A percentile compares a stretch with the other conserved stretches of the same genome.
phyloP scores from a whole-genome alignment of 1,140 invertebrate genomes.

The Anastrepha ludens region DNA sequence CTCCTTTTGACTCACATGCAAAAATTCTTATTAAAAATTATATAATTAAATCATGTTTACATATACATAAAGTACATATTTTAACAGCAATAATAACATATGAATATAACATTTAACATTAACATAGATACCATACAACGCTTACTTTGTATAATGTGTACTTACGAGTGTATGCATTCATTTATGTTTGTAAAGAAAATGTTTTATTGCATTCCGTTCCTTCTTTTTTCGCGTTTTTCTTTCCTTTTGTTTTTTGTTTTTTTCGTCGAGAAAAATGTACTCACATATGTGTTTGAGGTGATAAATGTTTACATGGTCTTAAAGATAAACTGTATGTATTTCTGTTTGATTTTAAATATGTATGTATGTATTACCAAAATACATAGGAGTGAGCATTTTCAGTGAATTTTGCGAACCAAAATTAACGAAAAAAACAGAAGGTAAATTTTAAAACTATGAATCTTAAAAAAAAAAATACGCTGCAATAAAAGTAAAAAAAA shows the following conservation, averaged over 20 bases:
- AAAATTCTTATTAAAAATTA: neutral
- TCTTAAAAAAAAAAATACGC: neutral
- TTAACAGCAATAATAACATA: slow-evolving; percentile 27
- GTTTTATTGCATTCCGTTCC: too few species aligned
- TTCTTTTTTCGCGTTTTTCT: neutral
- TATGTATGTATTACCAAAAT: neutral
- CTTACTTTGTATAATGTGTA: neutral
- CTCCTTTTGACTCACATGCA: neutral
- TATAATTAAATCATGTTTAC: neutral
- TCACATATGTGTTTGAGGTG: neutral
- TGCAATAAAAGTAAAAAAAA: neutral
- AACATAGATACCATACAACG: neutral
- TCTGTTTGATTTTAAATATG: neutral
- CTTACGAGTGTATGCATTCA: neutral
- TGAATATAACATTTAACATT: neutral
- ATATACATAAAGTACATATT: neutral
- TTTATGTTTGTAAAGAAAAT: neutral
- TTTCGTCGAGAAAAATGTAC: neutral
- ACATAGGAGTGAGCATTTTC: slow-evolving; percentile 15
- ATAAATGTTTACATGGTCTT: neutral
- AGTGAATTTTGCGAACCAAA: neutral
- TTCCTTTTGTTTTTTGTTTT: neutral
- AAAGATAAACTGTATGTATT: neutral
- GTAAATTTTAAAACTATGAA: neutral
- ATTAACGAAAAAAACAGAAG: neutral